Evolutionary conservation across 2,113 vertebrate species (phyloP), one percentile per base, ranked within the genome.

Genomic region (Dromas ardeola): DNA sequence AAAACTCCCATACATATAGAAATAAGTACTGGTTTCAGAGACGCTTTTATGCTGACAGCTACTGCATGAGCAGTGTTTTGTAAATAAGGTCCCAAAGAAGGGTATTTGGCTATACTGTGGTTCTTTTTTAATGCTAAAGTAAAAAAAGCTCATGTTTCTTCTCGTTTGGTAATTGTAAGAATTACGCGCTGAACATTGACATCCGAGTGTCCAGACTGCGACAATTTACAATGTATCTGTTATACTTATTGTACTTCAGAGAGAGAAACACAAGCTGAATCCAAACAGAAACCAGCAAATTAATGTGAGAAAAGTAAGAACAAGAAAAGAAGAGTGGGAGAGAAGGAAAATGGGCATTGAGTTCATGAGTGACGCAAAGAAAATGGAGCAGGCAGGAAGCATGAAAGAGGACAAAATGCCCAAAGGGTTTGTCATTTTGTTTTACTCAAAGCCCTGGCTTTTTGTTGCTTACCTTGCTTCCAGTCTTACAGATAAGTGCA

Each of bases 301-400:
- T 80, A 97, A 97, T 96, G 98, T 98, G 97, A 97, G 98, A 88
- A 98, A 98, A 98, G 98, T 98, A 69, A 98, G 98, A 86, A 98
- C 98, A 47, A 97, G 98, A 96, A 98, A 86, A 98, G 98, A 98
- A 98, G 98, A 98, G 88, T 98, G 98, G 98, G 98, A 98, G 87
- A 98, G 98, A 91, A 98, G 98, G 98, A 98, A 98, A 98, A 98
- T 98, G 98, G 98, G 98, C 97, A 97, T 98, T 98, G 98, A 98
- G 97, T 98, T 98, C 97, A 98, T 98, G 98, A 98, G 98, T 98
- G 98, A 98, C 86, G 81, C 97, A 85, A 97, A 95, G 97, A 98
- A 94, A 93, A 97, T 96, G 98, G 96, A 96, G 23, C 97, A 98
- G 98, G 97, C 98, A 96, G 98, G 98, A 97, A 95, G 96, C 97